These are phyloP conservation scores for Caradrina clavipalpis DNA, from an alignment of 2,888 invertebrate genomes.

Conservation along the genomic window DNA sequence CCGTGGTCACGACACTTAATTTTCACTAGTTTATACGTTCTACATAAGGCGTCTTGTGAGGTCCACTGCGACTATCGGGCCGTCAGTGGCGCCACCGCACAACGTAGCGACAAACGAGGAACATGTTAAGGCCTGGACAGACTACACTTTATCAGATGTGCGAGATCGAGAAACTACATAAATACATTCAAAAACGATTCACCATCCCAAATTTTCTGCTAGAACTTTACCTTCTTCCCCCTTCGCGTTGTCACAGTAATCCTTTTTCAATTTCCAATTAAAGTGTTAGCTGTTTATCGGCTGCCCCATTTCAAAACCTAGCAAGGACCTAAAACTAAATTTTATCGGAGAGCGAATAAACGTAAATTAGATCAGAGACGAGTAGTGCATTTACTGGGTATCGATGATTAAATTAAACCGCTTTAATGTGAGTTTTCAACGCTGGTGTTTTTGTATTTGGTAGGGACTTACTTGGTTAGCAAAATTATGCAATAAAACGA, in stretches of 20 bases:
- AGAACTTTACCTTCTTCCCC: background rate
- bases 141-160: conserved; percentile 44
- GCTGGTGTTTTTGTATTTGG: no score
- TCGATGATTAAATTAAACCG: no score
- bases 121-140: conserved; percentile 70
- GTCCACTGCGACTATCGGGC: conserved; percentile 76
- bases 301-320: no score
- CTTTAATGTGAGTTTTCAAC: no score
- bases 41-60: conserved; percentile 86
- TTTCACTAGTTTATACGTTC: conserved; percentile 88
- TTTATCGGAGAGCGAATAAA: no score
- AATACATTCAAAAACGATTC: conserved; percentile 4
- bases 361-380: no score
- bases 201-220: background rate
- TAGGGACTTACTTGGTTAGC: no score
- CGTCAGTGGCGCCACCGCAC: conserved; percentile 79
- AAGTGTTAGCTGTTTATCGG: background rate
- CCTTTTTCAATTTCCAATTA: background rate
- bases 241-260: background rate
- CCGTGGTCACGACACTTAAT: conserved; percentile 86
- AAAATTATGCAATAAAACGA: no score
- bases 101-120: conserved; percentile 70
- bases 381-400: no score
- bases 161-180: conserved; percentile 26
- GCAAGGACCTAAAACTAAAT: no score